These are phyloP conservation scores for Borostomias antarcticus DNA, from an alignment of 2,797 vertebrate genomes.

Conservation along the genomic window DNA sequence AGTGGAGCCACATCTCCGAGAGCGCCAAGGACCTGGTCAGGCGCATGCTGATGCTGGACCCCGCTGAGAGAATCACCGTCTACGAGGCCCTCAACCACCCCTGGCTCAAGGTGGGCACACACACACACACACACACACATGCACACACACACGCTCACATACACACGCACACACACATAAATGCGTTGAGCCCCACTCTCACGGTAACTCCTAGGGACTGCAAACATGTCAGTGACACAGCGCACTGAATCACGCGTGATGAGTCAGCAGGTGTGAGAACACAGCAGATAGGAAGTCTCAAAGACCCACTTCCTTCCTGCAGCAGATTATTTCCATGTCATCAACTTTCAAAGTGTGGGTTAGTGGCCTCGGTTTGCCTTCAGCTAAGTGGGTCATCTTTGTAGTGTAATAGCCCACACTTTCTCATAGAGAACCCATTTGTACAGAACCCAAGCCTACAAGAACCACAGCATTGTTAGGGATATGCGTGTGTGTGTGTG, in stretches of 20 bases:
- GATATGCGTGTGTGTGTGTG: neutral
- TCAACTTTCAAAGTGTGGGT: neutral
- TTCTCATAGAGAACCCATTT: too few species aligned
- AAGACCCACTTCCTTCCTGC: too few species aligned
- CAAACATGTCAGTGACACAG: neutral
- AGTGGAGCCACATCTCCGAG: conserved; percentile 92
- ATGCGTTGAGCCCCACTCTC: neutral
- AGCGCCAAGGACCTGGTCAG: conserved; percentile 91
- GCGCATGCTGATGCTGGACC: conserved; percentile 91
- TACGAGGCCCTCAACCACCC: conserved; percentile 91
- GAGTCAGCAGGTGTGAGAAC: too few species aligned
- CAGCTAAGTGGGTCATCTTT: too few species aligned
- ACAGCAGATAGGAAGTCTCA: too few species aligned
- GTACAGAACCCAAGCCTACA: too few species aligned
- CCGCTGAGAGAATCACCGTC: conserved; percentile 90
- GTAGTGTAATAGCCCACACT: too few species aligned
- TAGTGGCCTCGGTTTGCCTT: too few species aligned
- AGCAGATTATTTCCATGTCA: too few species aligned
- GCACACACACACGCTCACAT: neutral
- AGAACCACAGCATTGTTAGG: too few species aligned
- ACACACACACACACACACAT: neutral
- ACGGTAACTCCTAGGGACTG: neutral
- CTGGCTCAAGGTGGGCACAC: conserved; percentile 84
- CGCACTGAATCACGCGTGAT: too few species aligned
- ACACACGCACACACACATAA: neutral